Evolutionary conservation across 92 coral and sea anemone genomes (phyloP).

Genomic region (Diadumene lineata): DNA sequence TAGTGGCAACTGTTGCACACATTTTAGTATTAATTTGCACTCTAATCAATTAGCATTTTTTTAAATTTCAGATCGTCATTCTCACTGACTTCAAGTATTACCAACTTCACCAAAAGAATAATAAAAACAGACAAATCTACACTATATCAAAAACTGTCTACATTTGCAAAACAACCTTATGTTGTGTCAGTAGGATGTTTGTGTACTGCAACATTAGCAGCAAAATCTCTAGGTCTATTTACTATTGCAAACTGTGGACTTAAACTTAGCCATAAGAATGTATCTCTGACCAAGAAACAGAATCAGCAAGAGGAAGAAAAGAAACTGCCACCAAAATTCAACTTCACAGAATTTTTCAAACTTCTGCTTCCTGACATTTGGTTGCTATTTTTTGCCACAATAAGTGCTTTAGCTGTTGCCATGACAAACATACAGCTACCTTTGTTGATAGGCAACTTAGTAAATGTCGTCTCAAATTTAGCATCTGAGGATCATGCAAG

Average conservation of each 20-base stretch:
- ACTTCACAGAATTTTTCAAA: slow-evolving; percentile 74
- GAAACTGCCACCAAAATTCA: slow-evolving; percentile 58
- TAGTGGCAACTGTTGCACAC: too few species aligned
- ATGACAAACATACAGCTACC: slow-evolving; percentile 85
- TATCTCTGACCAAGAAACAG: slow-evolving; percentile 40
- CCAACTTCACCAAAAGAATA: slow-evolving; percentile 10
- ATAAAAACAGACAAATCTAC: not conserved
- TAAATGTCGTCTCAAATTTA: slow-evolving; percentile 89
- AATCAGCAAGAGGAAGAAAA: slow-evolving; percentile 14
- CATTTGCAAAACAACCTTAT: not conserved
- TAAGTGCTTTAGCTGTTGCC: slow-evolving; percentile 98
- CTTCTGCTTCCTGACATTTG: slow-evolving; percentile 90
- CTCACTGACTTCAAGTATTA: slow-evolving; percentile 4
- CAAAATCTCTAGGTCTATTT: slow-evolving; percentile 35
- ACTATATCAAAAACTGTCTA: slow-evolving; percentile 9
- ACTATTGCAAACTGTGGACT: slow-evolving; percentile 83
- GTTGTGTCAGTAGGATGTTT: slow-evolving; percentile 22
- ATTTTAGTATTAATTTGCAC: too few species aligned
- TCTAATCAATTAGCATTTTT: too few species aligned
- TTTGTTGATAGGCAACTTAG: slow-evolving; percentile 84
- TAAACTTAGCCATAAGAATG: slow-evolving; percentile 84
- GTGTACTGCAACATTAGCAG: slow-evolving; percentile 43
- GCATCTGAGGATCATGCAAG: slow-evolving; percentile 65
- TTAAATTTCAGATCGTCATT: not conserved
- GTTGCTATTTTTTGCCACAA: slow-evolving; percentile 79